phyloP scores from a whole-genome alignment of 2,113 vertebrate genomes.

The Hypanus sabinus region DNA sequence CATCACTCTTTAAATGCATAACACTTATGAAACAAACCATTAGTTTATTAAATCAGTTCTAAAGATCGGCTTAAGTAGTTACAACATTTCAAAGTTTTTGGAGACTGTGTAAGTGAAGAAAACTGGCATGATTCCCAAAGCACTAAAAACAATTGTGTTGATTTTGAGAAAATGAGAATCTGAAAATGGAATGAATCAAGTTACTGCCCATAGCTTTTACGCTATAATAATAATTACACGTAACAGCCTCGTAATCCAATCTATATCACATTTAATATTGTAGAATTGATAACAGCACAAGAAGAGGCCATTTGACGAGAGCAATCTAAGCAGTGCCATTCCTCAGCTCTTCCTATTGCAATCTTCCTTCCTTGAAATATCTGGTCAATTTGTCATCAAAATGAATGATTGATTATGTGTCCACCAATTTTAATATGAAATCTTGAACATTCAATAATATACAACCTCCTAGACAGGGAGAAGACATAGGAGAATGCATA shows the following conservation, averaged over 20 bases:
- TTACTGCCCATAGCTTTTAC: background rate
- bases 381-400: too few relatives aligned
- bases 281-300: too few relatives aligned
- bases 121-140: slow-evolving; percentile 1
- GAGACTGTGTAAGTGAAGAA: background rate
- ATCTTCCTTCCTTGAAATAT: too few relatives aligned
- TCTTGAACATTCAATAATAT: too few relatives aligned
- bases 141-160: slow-evolving; percentile 21
- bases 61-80: background rate
- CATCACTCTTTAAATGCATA: background rate
- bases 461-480: too few relatives aligned
- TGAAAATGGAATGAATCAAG: slow-evolving; percentile 17
- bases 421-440: too few relatives aligned
- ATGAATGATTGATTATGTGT: too few relatives aligned
- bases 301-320: too few relatives aligned
- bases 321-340: too few relatives aligned
- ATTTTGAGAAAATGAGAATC: slow-evolving; percentile 14
- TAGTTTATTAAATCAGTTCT: background rate
- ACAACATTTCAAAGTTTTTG: background rate
- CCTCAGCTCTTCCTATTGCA: too few relatives aligned
- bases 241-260: background rate
- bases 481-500: too few relatives aligned
- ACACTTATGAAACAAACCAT: background rate
- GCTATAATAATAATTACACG: background rate
- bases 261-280: background rate